These are phyloP conservation scores for Nymphalis urticae DNA, from an alignment of 2,888 invertebrate genomes.

Conservation along the genomic window DNA sequence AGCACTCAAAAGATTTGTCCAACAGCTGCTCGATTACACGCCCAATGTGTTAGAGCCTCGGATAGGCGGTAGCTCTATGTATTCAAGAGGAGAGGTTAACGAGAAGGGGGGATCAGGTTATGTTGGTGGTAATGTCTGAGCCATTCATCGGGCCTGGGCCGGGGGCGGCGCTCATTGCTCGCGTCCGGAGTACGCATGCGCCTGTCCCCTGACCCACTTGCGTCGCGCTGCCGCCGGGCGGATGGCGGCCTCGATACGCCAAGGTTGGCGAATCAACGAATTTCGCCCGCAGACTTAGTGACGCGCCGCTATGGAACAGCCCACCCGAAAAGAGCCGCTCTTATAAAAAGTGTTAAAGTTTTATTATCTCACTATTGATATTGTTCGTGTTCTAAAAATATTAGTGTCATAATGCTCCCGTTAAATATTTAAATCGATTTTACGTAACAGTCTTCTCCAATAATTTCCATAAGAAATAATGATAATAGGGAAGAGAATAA, in stretches of 20 bases:
- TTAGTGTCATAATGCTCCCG: background rate
- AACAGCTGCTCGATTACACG: constrained; percentile 63
- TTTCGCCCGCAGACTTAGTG: constrained; percentile 68
- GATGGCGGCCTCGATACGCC: constrained; percentile 71
- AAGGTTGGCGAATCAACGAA: constrained; percentile 76
- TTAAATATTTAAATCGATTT: background rate
- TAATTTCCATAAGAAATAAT: too few species aligned
- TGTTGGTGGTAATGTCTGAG: constrained; percentile 55
- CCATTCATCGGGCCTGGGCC: constrained; percentile 69
- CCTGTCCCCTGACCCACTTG: constrained; percentile 75
- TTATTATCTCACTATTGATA: background rate
- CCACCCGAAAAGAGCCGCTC: constrained; percentile 20
- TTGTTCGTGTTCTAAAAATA: background rate
- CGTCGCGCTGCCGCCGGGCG: constrained; percentile 51
- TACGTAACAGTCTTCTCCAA: background rate
- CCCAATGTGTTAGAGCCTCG: constrained; percentile 55
- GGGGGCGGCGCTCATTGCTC: constrained; percentile 77
- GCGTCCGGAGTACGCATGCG: constrained; percentile 76
- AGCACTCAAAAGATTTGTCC: constrained; percentile 69
- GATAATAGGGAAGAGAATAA: too few species aligned
- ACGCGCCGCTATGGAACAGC: constrained; percentile 51
- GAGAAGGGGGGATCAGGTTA: constrained; percentile 65
- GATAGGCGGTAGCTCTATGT: constrained; percentile 30
- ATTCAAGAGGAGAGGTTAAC: constrained; percentile 43
- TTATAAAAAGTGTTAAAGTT: constrained; percentile 5